Evolutionary conservation across 1,140 invertebrate genomes (phyloP), one percentile per base, ranked within the genome.

Genomic region (Calycopis cecrops): DNA sequence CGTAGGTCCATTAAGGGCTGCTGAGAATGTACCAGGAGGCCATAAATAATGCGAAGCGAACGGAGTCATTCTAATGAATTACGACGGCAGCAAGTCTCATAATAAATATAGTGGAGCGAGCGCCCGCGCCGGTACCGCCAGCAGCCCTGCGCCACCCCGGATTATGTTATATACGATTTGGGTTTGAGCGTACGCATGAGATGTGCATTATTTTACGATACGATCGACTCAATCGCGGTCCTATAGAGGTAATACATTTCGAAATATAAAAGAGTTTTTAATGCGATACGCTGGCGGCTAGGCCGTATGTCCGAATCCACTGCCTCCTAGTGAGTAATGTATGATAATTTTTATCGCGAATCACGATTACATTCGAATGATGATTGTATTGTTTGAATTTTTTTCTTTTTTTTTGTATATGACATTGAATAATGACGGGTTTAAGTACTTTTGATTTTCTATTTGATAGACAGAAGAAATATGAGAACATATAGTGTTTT

Each of bases 41-140:
- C 69, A 81, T 85, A 84, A 85, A 85, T 85, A 84, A 82, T 77
- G 64, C 61, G 69, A 76, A 56, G 67, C 65, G 71, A 75, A 68
- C 65, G 60, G 67, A 81, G 71, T 73, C 75, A 63, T 54, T 63
- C 71, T 83, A 84, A 82, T 85, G 79, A 85, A 79, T 80, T 83
- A 83, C 73, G 77, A 77, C 73, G 70, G 66, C 67, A 60, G 71
- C 70, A 63, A 69, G 69, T 50, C 67, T 67, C 63, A 54, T 54
- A 42, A 44, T 54, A 54, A 54, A 54, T 54, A 54, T 28, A 54
- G 44, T 44, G 52, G 12, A 44, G 40, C 40, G 14, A 9, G 9
- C 14, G 14, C 40, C 16, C 16, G 40, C 3, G 12, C 16, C 6
- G 12, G 40, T 44, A 14, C 40, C 17, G 14, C 16, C 10, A 16